These are phyloP conservation scores for Drosophila sp. DNA, from an alignment of 1,140 invertebrate genomes.

Conservation along the genomic window DNA sequence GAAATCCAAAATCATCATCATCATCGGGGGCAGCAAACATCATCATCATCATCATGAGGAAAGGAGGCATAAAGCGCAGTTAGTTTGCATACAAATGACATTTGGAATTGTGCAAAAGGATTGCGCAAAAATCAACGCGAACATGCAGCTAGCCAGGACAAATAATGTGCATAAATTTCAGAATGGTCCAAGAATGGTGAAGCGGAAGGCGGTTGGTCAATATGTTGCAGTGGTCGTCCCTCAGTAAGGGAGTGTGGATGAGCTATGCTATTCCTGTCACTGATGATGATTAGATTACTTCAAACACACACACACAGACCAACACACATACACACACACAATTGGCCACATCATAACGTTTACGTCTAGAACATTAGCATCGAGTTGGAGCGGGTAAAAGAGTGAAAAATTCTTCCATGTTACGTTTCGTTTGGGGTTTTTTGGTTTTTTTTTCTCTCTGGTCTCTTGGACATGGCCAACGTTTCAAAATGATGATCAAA, in stretches of 20 bases:
- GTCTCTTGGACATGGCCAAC: constrained; percentile 20
- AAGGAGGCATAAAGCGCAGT: constrained; percentile 49
- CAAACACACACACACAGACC: constrained; percentile 21
- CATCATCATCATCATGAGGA: constrained; percentile 28
- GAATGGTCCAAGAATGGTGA: constrained; percentile 32
- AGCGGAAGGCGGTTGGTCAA: constrained; percentile 53
- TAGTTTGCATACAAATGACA: constrained; percentile 78
- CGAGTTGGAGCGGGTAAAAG: constrained; percentile 31
- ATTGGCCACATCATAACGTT: constrained; percentile 49
- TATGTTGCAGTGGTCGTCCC: constrained; percentile 54
- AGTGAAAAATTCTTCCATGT: not conserved
- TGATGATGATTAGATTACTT: constrained; percentile 71
- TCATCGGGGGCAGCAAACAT: constrained; percentile 20
- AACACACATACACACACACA: constrained; percentile 1
- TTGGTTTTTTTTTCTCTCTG: constrained; percentile 38
- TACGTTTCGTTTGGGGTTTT: constrained; percentile 8
- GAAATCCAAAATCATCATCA: constrained; percentile 37
- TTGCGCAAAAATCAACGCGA: constrained; percentile 71
- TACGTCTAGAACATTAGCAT: constrained; percentile 56
- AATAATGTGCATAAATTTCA: constrained; percentile 79
- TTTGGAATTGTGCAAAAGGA: constrained; percentile 69
- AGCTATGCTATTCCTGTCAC: constrained; percentile 36
- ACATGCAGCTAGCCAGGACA: constrained; percentile 70
- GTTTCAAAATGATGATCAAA: constrained; percentile 66
- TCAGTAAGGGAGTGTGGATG: constrained; percentile 3